Conservation (phyloP, 2,113 vertebrate genomes). For the Terrapene triunguis region DNA sequence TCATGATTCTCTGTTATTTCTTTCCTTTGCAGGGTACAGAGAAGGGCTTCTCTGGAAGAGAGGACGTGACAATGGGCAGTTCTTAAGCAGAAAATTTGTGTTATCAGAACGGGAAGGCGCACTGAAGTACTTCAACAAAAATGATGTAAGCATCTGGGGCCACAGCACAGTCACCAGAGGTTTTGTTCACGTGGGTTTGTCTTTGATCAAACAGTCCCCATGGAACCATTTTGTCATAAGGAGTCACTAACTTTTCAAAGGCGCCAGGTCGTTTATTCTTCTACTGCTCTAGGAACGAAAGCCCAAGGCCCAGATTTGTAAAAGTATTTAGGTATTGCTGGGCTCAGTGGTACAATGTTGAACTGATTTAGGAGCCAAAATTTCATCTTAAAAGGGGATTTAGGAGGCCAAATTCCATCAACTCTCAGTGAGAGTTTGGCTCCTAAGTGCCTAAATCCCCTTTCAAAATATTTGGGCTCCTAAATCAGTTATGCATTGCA, state of each 20-base stretch:
- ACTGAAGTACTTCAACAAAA: conserved; percentile 96
- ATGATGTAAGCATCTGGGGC: conserved; percentile 84
- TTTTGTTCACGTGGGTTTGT: rapidly evolving
- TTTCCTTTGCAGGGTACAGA: conserved; percentile 87
- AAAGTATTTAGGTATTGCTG: not conserved
- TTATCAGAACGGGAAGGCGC: conserved; percentile 93
- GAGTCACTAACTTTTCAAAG: not conserved
- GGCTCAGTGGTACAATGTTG: not conserved
- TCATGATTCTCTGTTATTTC: not conserved
- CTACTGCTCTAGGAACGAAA: not conserved
- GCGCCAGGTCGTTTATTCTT: rapidly evolving
- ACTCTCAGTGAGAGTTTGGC: not conserved
- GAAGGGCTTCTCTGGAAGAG: conserved; percentile 98
- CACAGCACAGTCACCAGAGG: rapidly evolving
- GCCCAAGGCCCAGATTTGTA: not conserved
- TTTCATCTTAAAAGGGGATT: not conserved
- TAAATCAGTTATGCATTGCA: not conserved
- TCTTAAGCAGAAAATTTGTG: conserved; percentile 94
- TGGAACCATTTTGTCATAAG: not conserved
- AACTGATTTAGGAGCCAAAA: not conserved
- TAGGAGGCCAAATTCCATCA: not conserved
- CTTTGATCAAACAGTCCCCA: rapidly evolving
- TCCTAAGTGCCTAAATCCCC: not conserved
- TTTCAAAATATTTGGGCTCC: not conserved
- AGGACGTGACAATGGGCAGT: conserved; percentile 95